These are phyloP conservation scores for Numenius phaeopus DNA, from an alignment of 2,797 vertebrate genomes.

Conservation along the genomic window DNA sequence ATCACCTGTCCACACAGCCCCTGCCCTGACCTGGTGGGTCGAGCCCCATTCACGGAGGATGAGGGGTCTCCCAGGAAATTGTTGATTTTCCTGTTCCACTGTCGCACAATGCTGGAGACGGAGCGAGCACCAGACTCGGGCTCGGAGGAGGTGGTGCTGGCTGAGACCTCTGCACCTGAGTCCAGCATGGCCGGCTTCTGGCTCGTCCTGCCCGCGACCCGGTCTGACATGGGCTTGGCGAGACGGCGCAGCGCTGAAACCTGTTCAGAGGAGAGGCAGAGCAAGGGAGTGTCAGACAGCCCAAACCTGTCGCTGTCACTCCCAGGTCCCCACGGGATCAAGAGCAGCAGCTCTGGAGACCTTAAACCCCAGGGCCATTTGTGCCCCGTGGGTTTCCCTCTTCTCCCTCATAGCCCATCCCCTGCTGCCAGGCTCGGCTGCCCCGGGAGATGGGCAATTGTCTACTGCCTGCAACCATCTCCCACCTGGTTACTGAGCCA, in stretches of 20 bases:
- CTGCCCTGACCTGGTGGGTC: slow-evolving; percentile 79
- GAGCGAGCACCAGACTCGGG: slow-evolving; percentile 84
- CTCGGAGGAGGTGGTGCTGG: slow-evolving; percentile 91
- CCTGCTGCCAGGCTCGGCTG: background rate
- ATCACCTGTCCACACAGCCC: background rate
- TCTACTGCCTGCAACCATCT: background rate
- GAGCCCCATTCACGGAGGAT: slow-evolving; percentile 51
- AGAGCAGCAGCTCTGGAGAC: rapidly evolving
- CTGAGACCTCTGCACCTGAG: slow-evolving; percentile 91
- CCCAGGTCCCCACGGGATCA: background rate
- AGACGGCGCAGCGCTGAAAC: slow-evolving; percentile 92
- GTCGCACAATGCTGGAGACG: slow-evolving; percentile 93
- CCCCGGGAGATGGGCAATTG: rapidly evolving
- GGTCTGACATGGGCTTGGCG: slow-evolving; percentile 94
- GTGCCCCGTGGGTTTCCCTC: background rate
- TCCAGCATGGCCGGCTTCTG: slow-evolving; percentile 85
- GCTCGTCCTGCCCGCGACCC: slow-evolving; percentile 84
- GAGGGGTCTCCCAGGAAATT: slow-evolving; percentile 87
- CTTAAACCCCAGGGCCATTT: background rate
- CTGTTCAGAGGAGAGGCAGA: slow-evolving; percentile 14
- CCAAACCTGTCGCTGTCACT: background rate
- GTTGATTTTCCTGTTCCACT: slow-evolving; percentile 95
- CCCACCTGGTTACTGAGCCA: background rate
- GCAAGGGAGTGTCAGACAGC: background rate
- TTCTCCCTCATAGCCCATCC: background rate